A percentile compares a stretch with the other conserved stretches of the same genome.
Evolutionary conservation across 2,113 vertebrate species (phyloP).

Genomic region (Vulpes ferrilata): DNA sequence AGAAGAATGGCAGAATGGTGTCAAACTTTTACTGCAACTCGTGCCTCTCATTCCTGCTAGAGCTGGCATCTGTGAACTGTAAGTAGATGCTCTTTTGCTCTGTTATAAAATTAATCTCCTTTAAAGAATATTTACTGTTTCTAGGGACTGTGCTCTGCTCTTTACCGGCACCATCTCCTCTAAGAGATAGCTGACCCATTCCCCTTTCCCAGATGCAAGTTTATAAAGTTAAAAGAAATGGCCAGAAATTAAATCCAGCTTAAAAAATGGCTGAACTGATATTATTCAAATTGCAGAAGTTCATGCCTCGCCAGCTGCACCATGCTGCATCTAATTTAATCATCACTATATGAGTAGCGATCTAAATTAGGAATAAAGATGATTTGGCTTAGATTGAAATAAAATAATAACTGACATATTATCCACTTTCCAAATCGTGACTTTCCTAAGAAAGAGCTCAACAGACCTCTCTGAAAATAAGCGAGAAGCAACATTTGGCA

Average conservation of each 20-base stretch:
- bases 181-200: slow-evolving; percentile 18
- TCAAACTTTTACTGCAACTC: slow-evolving; percentile 94
- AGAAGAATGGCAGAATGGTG: slow-evolving; percentile 95
- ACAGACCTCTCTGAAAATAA: slow-evolving; percentile 73
- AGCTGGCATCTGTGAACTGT: slow-evolving; percentile 92
- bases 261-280: neutral
- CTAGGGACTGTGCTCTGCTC: neutral
- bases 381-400: slow-evolving; percentile 43
- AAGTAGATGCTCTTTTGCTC: slow-evolving; percentile 85
- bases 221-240: slow-evolving; percentile 15
- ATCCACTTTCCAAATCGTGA: slow-evolving; percentile 53
- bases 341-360: neutral
- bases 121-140: neutral
- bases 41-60: slow-evolving; percentile 93
- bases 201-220: slow-evolving; percentile 28
- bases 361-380: slow-evolving; percentile 49
- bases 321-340: neutral
- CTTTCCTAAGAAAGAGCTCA: slow-evolving; percentile 64
- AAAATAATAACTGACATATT: slow-evolving; percentile 58
- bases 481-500: slow-evolving; percentile 67
- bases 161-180: neutral
- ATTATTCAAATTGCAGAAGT: neutral
- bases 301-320: neutral
- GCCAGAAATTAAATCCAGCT: neutral
- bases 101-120: neutral